These are phyloP conservation scores for Beroe forskalii DNA, from an alignment of 37 sponge, comb jelly and placozoan genomes.

Conservation along the genomic window DNA sequence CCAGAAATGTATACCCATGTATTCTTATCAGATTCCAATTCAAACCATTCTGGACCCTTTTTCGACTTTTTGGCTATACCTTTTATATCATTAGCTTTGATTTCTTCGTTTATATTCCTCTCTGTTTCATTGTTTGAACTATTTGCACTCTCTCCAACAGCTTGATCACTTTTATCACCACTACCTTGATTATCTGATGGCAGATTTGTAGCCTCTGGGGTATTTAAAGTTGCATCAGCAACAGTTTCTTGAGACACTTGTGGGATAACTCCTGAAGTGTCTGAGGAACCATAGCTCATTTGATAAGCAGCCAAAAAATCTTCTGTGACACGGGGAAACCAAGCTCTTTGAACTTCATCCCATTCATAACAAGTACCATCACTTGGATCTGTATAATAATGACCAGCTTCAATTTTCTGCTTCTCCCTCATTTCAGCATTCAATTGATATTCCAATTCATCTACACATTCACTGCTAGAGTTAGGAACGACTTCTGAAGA, in stretches of 20 bases:
- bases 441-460: conserved; percentile 50
- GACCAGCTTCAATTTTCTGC: conserved; percentile 45
- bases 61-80: conserved; percentile 50
- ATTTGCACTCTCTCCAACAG: background rate
- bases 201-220: background rate
- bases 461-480: background rate
- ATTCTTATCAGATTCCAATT: conserved; percentile 82
- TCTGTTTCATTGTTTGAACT: background rate
- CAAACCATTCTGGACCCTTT: conserved; percentile 82
- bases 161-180: background rate
- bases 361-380: conserved; percentile 94
- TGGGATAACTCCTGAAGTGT: background rate
- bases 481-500: background rate
- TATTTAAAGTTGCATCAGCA: conserved; percentile 7
- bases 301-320: conserved; percentile 89
- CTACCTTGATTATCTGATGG: background rate
- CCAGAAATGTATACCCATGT: conserved; percentile 89
- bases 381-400: conserved; percentile 75
- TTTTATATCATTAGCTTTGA: background rate
- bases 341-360: conserved; percentile 80
- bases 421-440: conserved; percentile 18
- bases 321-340: conserved; percentile 96
- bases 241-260: background rate
- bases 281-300: conserved; percentile 75
- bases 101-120: background rate